Evolutionary conservation across 2,888 invertebrate genomes (phyloP).

Genomic region (Ectemnius lituratus): DNA sequence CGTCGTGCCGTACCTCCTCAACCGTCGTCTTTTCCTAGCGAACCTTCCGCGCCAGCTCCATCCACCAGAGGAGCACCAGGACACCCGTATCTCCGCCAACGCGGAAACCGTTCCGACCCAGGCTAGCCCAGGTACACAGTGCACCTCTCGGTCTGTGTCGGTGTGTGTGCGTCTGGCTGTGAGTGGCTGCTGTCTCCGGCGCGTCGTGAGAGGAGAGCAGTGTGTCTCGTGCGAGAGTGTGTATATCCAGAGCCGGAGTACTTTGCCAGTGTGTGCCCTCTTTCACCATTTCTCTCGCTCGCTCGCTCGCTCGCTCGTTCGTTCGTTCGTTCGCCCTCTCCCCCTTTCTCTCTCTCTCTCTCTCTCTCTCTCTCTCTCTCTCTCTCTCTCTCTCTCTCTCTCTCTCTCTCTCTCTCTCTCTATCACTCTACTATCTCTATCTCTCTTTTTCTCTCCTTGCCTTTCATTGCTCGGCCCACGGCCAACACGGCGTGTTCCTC

Average conservation of each 20-base stretch:
- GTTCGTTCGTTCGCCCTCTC: neutral
- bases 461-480: no score
- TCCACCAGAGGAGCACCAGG: slow-evolving; percentile 11
- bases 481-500: neutral
- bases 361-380: slow-evolving; percentile 1
- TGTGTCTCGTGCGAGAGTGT: slow-evolving; percentile 33
- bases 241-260: slow-evolving; percentile 37
- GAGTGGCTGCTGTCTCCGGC: slow-evolving; percentile 39
- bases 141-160: slow-evolving; percentile 19
- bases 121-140: neutral
- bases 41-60: slow-evolving; percentile 14
- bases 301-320: neutral
- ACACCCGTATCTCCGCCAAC: no score
- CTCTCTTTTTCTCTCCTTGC: neutral
- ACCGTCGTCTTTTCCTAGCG: slow-evolving; percentile 37
- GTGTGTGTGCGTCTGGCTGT: slow-evolving; percentile 41
- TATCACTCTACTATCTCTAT: neutral
- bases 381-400: neutral
- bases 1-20: slow-evolving; percentile 47
- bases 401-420: neutral
- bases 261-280: slow-evolving; percentile 41
- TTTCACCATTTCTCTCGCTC: slow-evolving; percentile 14
- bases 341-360: slow-evolving; percentile 10
- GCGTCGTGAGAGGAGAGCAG: slow-evolving; percentile 17
- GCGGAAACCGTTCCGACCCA: no score